Base-by-base conservation (phyloP, 2,797 vertebrate species). In the Anolis apletophallus region DNA sequence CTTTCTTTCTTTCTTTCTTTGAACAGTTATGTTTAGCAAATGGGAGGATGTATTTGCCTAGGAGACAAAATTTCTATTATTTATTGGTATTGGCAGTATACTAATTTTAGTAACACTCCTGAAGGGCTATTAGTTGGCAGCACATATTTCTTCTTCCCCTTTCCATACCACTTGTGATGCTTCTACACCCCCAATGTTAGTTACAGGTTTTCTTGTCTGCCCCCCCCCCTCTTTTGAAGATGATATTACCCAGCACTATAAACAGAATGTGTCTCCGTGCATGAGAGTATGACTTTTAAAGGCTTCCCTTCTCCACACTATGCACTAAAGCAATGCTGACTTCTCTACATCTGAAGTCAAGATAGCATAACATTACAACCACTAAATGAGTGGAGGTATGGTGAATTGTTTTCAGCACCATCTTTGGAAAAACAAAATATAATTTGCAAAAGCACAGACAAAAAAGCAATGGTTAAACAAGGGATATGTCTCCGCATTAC, bases 381-480 rank as follows among this genome's bases (percentile, higher is more conserved):
- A 85, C 19, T 40, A 85, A 7, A 7, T 55, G 10, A 5, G 26
- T 46, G 34, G 17, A 54, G 16, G 17, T 40, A 36, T 36, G 13
- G 34, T 14, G 55, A 85, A 40, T 1, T 67, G 23, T 57, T 75
- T 21, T 1, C 19, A 26, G n/a, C 75, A 55, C n/a, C 46, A 67
- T 36, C 46, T 21, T 34, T 34, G 32, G 54, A 68, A 61, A 52
- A 46, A 84, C 32, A 54, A 55, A 50, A 29, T 16, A 57, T n/a
- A 23, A 46, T n/a, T n/a, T 85, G 75, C 34, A 79, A 85, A 78
- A 75, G 23, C 64, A 79, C 34, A 54, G 14, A 67, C 17, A 76
- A 64, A 61, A 61, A 32, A 54, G 7, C 46, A 23, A 40, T 17
- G n/a, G n/a, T 17, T 72, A 52, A 72, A 55, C 26, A n/a, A 57